Conservation (phyloP, 2,888 invertebrate species). For the Agrypnus murinus region DNA sequence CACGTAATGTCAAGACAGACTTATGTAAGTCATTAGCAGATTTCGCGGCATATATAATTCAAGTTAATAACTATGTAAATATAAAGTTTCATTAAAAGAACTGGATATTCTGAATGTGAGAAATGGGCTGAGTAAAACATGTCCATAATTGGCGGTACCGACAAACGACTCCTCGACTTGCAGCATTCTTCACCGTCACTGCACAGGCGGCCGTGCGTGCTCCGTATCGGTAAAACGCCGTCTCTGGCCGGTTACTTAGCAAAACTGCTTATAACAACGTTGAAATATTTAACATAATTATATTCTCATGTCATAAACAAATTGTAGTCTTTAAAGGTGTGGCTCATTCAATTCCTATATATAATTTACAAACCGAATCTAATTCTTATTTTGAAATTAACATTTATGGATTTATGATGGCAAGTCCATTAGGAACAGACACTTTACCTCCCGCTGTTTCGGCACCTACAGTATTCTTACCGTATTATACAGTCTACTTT, state of each 20-base stretch:
- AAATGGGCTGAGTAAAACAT: slow-evolving; percentile 52
- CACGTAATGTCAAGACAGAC: slow-evolving; percentile 21
- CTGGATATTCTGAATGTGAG: slow-evolving; percentile 50
- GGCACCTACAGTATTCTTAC: slow-evolving; percentile 26
- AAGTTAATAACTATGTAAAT: slow-evolving; percentile 55
- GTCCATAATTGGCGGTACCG: slow-evolving; percentile 58
- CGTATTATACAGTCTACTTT: slow-evolving; percentile 1
- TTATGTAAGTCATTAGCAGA: slow-evolving; percentile 46
- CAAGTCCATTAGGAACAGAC: not conserved
- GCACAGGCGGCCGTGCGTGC: slow-evolving; percentile 41
- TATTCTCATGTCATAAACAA: slow-evolving; percentile 38
- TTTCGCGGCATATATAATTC: slow-evolving; percentile 51
- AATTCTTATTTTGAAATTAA: too few species aligned
- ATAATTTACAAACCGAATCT: too few species aligned
- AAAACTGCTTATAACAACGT: slow-evolving; percentile 28
- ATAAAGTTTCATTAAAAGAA: slow-evolving; percentile 51
- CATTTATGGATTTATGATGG: not conserved
- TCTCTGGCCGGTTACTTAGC: slow-evolving; percentile 25
- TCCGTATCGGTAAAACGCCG: slow-evolving; percentile 31
- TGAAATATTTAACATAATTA: slow-evolving; percentile 33
- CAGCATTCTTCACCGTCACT: slow-evolving; percentile 46
- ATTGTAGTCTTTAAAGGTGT: slow-evolving; percentile 22
- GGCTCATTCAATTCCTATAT: not conserved
- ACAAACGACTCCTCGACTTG: slow-evolving; percentile 51
- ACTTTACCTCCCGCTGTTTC: slow-evolving; percentile 21